A percentile compares a stretch with the other conserved stretches of the same genome.
Evolutionary conservation across 2,888 invertebrate genomes (phyloP).

Genomic region (Bombyx huttoni): DNA sequence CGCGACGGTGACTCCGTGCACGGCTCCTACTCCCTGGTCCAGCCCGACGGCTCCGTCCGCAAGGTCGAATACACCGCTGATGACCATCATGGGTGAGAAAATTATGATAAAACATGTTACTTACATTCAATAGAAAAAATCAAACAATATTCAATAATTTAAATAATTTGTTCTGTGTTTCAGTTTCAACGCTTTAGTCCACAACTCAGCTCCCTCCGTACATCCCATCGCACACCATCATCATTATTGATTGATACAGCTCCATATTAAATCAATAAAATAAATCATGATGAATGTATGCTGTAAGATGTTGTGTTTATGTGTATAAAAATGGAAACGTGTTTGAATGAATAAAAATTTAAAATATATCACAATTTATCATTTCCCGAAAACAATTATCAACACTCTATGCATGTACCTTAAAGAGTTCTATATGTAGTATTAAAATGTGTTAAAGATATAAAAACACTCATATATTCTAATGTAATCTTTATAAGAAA

Average conservation of each 20-base stretch:
- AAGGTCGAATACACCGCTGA: slow-evolving; percentile 68
- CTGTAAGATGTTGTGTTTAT: neutral
- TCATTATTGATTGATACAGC: slow-evolving; percentile 12
- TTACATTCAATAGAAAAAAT: neutral
- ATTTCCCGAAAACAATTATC: too few species aligned
- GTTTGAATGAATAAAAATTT: too few species aligned
- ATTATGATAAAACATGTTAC: slow-evolving; percentile 27
- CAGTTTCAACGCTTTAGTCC: slow-evolving; percentile 33
- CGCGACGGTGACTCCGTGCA: slow-evolving; percentile 70
- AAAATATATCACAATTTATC: too few species aligned
- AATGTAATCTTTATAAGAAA: too few species aligned
- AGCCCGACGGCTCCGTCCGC: slow-evolving; percentile 67
- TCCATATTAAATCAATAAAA: too few species aligned
- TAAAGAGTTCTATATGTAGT: too few species aligned
- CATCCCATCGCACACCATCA: slow-evolving; percentile 24
- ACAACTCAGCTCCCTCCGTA: slow-evolving; percentile 19
- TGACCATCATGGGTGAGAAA: slow-evolving; percentile 55
- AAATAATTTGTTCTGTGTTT: slow-evolving; percentile 9
- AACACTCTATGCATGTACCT: too few species aligned
- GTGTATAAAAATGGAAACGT: neutral
- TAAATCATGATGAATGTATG: neutral
- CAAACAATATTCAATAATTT: neutral
- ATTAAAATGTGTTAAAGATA: too few species aligned
- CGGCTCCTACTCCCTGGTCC: slow-evolving; percentile 72
- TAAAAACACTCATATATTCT: too few species aligned